These are phyloP conservation scores for Osmerus mordax DNA, from an alignment of 2,113 vertebrate species.

Conservation along the genomic window DNA sequence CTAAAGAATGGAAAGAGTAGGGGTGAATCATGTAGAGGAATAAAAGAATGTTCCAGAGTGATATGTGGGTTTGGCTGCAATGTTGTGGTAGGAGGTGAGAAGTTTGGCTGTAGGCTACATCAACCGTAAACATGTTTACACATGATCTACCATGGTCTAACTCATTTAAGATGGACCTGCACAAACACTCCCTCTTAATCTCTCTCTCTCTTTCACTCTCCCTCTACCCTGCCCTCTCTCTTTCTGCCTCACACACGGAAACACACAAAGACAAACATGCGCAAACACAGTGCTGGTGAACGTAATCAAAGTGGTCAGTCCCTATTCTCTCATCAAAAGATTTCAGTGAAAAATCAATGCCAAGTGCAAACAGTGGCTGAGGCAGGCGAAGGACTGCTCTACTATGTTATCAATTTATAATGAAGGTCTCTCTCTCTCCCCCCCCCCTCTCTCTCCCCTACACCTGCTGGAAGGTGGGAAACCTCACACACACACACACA, in stretches of 20 bases:
- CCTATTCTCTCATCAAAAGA: conserved; percentile 51
- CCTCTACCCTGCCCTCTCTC: too few relatives aligned
- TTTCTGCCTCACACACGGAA: not conserved
- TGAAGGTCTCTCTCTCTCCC: conserved; percentile 29
- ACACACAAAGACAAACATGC: not conserved
- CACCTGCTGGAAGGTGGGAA: too few relatives aligned
- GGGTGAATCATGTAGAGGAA: not conserved
- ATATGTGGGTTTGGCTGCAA: too few relatives aligned
- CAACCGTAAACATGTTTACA: too few relatives aligned
- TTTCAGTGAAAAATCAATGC: conserved; percentile 60
- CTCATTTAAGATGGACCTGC: too few relatives aligned
- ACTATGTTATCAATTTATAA: conserved; percentile 56
- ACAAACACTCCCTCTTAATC: not conserved
- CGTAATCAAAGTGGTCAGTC: conserved; percentile 54
- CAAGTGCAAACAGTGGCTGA: conserved; percentile 50
- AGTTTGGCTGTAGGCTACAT: too few relatives aligned
- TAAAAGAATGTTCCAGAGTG: not conserved
- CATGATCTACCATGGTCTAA: too few relatives aligned
- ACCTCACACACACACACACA: too few relatives aligned
- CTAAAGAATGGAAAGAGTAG: not conserved
- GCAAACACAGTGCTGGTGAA: conserved; percentile 16
- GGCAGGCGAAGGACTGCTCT: conserved; percentile 43
- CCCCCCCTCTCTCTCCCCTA: not conserved
- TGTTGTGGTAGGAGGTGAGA: too few relatives aligned
- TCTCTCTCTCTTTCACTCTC: too few relatives aligned